phyloP scores from a whole-genome alignment of 2,113 vertebrate species.

The Acinonyx jubatus region DNA sequence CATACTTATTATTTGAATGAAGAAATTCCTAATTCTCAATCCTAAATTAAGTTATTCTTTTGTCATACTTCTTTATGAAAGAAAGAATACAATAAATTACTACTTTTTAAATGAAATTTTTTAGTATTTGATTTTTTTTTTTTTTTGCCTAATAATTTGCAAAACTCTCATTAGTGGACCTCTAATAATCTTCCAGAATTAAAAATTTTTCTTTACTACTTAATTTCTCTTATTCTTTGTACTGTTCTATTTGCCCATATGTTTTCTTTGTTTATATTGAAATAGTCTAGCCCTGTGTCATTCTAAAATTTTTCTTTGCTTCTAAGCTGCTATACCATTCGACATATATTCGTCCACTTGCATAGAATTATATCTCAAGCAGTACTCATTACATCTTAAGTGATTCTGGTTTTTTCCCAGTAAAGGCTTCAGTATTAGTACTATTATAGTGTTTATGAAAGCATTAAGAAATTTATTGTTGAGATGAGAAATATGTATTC shows the following conservation, averaged over 20 bases:
- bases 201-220: neutral
- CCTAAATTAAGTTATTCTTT: neutral
- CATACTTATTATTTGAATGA: constrained; percentile 35
- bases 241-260: neutral
- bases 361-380: neutral
- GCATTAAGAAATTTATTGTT: neutral
- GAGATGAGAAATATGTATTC: constrained; percentile 25
- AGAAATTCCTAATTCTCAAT: neutral
- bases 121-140: neutral
- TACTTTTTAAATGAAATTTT: neutral
- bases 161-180: neutral
- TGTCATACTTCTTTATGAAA: constrained; percentile 1
- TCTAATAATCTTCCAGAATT: neutral
- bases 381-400: neutral
- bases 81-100: neutral
- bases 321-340: neutral
- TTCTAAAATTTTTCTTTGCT: neutral
- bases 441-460: neutral
- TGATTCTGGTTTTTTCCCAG: neutral
- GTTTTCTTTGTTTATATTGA: constrained; percentile 16
- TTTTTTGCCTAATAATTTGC: neutral
- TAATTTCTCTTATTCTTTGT: constrained; percentile 26
- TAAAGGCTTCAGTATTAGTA: neutral
- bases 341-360: neutral
- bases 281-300: neutral